These are phyloP conservation scores for Urocyon cinereoargenteus DNA, from an alignment of 2,797 vertebrate genomes.

Conservation along the genomic window DNA sequence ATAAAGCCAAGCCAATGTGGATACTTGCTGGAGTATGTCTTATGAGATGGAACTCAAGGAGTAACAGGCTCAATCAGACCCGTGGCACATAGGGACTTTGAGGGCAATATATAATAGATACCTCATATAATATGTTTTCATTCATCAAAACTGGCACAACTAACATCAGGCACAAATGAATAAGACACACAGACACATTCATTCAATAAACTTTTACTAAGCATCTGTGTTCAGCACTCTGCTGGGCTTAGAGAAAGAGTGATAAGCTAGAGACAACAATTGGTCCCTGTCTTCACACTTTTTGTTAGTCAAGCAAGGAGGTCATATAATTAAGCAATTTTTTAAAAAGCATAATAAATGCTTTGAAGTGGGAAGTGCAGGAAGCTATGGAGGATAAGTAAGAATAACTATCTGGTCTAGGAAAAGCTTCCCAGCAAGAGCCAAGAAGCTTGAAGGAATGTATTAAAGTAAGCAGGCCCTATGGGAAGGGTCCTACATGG, in stretches of 20 bases:
- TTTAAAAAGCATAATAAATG: background rate
- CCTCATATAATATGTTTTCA: background rate
- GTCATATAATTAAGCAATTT: slow-evolving; percentile 11
- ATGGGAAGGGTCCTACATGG: background rate
- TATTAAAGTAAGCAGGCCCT: background rate
- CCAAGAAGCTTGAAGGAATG: slow-evolving; percentile 1
- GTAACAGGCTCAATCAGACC: background rate
- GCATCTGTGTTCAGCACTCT: background rate
- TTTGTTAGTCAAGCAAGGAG: background rate
- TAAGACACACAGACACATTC: slow-evolving; percentile 3
- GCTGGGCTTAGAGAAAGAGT: slow-evolving; percentile 17
- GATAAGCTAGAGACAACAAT: slow-evolving; percentile 24
- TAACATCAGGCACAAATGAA: background rate
- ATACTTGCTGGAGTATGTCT: slow-evolving; percentile 65
- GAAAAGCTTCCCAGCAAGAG: background rate
- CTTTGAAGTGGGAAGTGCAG: background rate
- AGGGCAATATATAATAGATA: slow-evolving; percentile 50
- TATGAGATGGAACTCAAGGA: slow-evolving; percentile 63
- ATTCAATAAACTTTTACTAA: slow-evolving; percentile 15
- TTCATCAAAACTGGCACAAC: background rate
- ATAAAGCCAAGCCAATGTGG: slow-evolving; percentile 58
- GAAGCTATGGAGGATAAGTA: background rate
- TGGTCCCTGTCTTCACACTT: background rate
- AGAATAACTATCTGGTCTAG: background rate
- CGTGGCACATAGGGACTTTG: background rate